Evolutionary conservation across 2,797 vertebrate genomes (phyloP).

Genomic region (Cygnus olor): DNA sequence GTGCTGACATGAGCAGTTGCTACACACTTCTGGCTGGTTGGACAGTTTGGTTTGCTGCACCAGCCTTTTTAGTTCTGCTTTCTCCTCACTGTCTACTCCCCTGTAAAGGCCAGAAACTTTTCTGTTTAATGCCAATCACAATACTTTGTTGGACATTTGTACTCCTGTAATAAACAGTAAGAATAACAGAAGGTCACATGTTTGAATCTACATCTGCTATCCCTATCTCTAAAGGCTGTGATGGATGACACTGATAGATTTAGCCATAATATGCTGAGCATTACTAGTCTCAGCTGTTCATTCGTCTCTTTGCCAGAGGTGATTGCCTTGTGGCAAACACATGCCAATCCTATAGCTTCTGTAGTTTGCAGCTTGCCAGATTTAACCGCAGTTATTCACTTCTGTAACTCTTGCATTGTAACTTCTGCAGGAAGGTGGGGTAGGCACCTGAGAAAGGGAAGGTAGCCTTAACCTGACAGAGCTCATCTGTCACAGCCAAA

Average conservation of each 20-base stretch:
- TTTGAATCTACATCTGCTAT: neutral
- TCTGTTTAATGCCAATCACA: neutral
- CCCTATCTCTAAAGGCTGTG: neutral
- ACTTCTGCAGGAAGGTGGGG: neutral
- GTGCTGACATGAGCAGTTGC: neutral
- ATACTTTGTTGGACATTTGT: neutral
- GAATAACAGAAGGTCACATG: neutral
- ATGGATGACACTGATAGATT: neutral
- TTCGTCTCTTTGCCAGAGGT: neutral
- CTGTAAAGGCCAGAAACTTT: neutral
- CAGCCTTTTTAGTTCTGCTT: neutral
- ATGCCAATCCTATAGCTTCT: neutral
- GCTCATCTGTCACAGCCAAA: neutral
- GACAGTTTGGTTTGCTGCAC: neutral
- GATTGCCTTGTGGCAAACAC: rapidly evolving
- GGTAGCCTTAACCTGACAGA: neutral
- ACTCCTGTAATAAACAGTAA: neutral
- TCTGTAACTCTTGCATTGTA: neutral
- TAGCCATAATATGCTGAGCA: neutral
- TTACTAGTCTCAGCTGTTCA: neutral
- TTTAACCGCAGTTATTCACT: neutral
- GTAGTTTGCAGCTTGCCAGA: neutral
- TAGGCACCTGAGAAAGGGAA: neutral
- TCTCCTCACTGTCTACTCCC: neutral
- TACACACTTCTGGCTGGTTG: neutral